Base-by-base conservation (phyloP, 2,113 vertebrate species). In the Hippoglossus stenolepis region DNA sequence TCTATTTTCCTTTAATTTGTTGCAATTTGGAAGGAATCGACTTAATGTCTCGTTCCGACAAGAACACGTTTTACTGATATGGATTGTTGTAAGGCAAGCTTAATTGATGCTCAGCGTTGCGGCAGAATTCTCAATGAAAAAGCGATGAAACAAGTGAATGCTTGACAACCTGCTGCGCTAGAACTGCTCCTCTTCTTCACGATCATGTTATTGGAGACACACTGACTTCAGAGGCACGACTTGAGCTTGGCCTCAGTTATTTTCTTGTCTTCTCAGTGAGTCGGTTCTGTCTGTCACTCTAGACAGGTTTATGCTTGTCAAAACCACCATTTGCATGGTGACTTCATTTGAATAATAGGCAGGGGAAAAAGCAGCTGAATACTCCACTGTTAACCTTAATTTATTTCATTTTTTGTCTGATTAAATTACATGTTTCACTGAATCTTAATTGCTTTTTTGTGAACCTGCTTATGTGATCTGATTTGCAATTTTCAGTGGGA, bases 341-440 rank as follows among this genome's bases (percentile, higher is more conserved):
- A 81, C 63, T 91, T 87, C 40, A 86, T 92, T 90, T 92, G 87
- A 90, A 94, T 90, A 89, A 90, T 80, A 88, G 73, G 75, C 75
- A 69, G 53, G 61, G 78, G 76, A 75, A 84, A 82, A 89, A 80
- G 80, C 56, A 64, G 56, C 75, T 87, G 80, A 86, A 86, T 80
- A 86, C 91, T 91, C 85, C 90, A 87, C 87, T 94, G 91, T 92
- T 94, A 91, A 91, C 86, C 89, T 94, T 94, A 93, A 93, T 94
- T 92, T 91, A 83, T 93, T 95, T 94, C 89, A 84, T 92, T 90
- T 92, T 93, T 93, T 89, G 88, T 86, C 91, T 94, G 94, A 95
- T 96, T 95, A 95, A 96, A 96, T 96, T 95, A 96, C 92, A 96
- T 95, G 95, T 96, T 94, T 95, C 93, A 95, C 85, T 96, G 94